Conservation (phyloP, 2,888 invertebrate genomes). For the Hirtodrosophila histrioides region DNA sequence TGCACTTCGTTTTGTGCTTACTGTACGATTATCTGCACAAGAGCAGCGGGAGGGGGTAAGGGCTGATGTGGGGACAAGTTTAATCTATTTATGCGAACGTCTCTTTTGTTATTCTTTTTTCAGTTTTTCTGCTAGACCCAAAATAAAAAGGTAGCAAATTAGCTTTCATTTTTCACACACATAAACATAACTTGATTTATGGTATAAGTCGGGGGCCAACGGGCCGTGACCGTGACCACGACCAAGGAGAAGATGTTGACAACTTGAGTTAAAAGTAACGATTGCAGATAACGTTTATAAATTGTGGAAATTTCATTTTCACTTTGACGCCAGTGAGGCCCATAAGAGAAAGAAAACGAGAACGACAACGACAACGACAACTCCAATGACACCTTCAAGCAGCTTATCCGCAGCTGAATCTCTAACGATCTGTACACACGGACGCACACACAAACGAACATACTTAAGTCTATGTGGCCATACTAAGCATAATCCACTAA, state of each 20-base stretch:
- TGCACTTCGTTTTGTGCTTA: conserved; percentile 18
- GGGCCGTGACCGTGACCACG: conserved; percentile 35
- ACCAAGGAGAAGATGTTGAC: conserved; percentile 52
- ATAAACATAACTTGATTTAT: conserved; percentile 79
- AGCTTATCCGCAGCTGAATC: conserved; percentile 59
- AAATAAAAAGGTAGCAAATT: conserved; percentile 77
- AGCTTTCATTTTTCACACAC: conserved; percentile 75
- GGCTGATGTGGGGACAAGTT: conserved; percentile 28
- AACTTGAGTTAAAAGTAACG: conserved; percentile 59
- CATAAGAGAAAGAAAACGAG: background rate
- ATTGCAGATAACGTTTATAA: conserved; percentile 73
- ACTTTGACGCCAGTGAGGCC: conserved; percentile 50
- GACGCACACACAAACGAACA: conserved; percentile 27
- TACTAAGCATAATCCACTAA: conserved; percentile 50
- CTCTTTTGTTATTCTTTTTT: conserved; percentile 44
- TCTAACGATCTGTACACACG: conserved; percentile 66
- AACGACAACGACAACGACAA: background rate
- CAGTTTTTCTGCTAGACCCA: conserved; percentile 35
- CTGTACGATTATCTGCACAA: conserved; percentile 39
- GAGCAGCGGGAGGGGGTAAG: background rate
- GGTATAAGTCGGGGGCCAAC: conserved; percentile 32
- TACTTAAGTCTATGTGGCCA: conserved; percentile 12
- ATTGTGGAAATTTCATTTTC: conserved; percentile 77
- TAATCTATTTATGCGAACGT: conserved; percentile 53
- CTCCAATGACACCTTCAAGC: conserved; percentile 48